Evolutionary conservation across 2,797 vertebrate species (phyloP), one percentile per base, ranked within the genome.

Genomic region (Chelmon rostratus): DNA sequence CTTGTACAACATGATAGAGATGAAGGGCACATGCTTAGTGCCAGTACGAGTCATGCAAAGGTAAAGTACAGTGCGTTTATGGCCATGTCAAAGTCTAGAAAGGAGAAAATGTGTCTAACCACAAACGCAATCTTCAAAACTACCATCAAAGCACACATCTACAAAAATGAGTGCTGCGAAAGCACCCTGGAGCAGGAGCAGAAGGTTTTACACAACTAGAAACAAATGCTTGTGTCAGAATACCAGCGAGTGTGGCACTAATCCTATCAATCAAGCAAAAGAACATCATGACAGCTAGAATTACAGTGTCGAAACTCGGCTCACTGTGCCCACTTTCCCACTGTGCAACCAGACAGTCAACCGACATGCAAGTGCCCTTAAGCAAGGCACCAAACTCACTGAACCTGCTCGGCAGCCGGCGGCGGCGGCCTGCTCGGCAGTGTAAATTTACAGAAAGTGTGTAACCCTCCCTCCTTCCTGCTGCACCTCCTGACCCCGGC

Each of bases 321-420:
- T 64, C 46, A 11, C 16, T 23, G 28, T 23, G 53, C 28, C 62
- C 35, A 54, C 58, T 72, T 70, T 62, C 52, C 21, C 54, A 57
- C 64, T 15, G 37, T n/a, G 18, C 38, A 64, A 68, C 53, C 63
- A 62, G 47, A 77, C 46, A 62, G 57, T 47, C 50, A 57, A 54
- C 75, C 7, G 53, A 71, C 31, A 19, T 5, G n/a, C 6, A 54
- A 33, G 56, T 73, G 73, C 87, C 89, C 74, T 85, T 91, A 68
- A 91, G 89, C 89, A 88, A 90, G 89, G 87, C 86, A 91, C 58
- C 66, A 83, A 82, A 86, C 79, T 75, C 71, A 68, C 83, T 68
- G 74, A 89, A 87, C 87, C 87, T 85, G 88, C 78, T 84, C 35
- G 19, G 73, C 81, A 76, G 78, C 71, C 76, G 49, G 6, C 73